Evolutionary conservation across 2,113 vertebrate species (phyloP).

Genomic region (Thamnaconus septentrionalis): DNA sequence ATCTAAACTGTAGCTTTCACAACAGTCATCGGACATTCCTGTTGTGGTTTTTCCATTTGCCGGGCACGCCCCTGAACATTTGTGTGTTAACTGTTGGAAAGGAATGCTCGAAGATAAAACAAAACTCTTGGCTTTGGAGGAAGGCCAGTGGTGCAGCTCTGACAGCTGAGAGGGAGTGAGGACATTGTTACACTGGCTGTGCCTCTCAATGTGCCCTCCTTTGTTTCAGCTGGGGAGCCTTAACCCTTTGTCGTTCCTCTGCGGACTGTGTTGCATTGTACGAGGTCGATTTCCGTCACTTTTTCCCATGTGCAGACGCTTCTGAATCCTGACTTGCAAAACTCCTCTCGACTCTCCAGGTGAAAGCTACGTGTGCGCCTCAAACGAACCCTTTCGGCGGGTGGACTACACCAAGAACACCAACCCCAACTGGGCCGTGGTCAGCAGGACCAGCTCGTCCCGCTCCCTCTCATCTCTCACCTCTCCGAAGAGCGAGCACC

Average conservation of each 20-base stretch:
- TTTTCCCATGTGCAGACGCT: not conserved
- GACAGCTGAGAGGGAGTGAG: constrained; percentile 42
- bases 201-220: constrained; percentile 45
- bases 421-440: constrained; percentile 97
- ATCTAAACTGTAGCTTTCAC: constrained; percentile 3
- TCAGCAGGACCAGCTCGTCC: constrained; percentile 79
- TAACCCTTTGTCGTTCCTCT: constrained; percentile 46
- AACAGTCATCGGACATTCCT: constrained; percentile 40
- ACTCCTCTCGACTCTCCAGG: constrained; percentile 70
- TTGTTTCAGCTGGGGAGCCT: constrained; percentile 51
- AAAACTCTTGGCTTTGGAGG: constrained; percentile 61
- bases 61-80: constrained; percentile 39
- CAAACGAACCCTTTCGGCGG: constrained; percentile 90
- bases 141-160: constrained; percentile 52
- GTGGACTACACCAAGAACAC: constrained; percentile 95
- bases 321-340: not conserved
- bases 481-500: constrained; percentile 78
- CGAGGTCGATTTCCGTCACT: not conserved
- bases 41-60: constrained; percentile 33
- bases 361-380: constrained; percentile 97
- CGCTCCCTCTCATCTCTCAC: constrained; percentile 82
- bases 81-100: constrained; percentile 48
- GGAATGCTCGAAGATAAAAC: constrained; percentile 60
- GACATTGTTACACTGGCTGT: constrained; percentile 37
- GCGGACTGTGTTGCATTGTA: not conserved